phyloP scores from a whole-genome alignment of 2,113 vertebrate genomes.

The Eleginops maclovinus region DNA sequence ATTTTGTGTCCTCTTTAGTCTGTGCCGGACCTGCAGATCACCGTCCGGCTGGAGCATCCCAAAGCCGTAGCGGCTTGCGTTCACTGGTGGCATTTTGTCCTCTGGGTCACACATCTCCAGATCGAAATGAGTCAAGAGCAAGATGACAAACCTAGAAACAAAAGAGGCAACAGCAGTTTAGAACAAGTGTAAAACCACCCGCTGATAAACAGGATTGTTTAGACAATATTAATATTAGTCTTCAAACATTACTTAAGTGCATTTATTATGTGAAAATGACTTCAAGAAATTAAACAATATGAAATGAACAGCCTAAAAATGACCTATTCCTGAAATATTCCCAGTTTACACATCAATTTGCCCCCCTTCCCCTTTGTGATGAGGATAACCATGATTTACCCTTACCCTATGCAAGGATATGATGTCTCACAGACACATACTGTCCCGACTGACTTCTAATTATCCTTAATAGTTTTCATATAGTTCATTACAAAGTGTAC shows the following conservation, averaged over 20 bases:
- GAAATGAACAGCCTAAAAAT: neutral
- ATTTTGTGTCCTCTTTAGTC: conserved; percentile 53
- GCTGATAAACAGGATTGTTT: neutral
- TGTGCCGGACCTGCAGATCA: conserved; percentile 80
- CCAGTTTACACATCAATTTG: neutral
- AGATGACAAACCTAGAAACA: conserved; percentile 83
- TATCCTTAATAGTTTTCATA: conserved; percentile 8
- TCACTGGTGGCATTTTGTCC: conserved; percentile 76
- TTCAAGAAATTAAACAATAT: neutral
- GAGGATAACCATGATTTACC: conserved; percentile 31
- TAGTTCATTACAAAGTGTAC: conserved; percentile 1
- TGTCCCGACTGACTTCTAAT: neutral
- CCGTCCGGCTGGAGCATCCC: conserved; percentile 86
- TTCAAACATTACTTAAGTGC: neutral
- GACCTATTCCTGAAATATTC: neutral
- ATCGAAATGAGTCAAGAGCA: conserved; percentile 83
- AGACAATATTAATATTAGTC: neutral
- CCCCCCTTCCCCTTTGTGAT: neutral
- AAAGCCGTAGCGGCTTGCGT: conserved; percentile 83
- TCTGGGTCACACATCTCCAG: conserved; percentile 78
- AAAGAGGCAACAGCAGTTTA: neutral
- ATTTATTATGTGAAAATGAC: neutral
- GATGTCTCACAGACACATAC: neutral
- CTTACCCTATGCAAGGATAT: conserved; percentile 26
- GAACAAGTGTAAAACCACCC: neutral